Percentiles rank a stretch among this genome's conserved stretches.
Conservation (phyloP, 2,797 vertebrate genomes). For the Chaetodon trifasciatus region DNA sequence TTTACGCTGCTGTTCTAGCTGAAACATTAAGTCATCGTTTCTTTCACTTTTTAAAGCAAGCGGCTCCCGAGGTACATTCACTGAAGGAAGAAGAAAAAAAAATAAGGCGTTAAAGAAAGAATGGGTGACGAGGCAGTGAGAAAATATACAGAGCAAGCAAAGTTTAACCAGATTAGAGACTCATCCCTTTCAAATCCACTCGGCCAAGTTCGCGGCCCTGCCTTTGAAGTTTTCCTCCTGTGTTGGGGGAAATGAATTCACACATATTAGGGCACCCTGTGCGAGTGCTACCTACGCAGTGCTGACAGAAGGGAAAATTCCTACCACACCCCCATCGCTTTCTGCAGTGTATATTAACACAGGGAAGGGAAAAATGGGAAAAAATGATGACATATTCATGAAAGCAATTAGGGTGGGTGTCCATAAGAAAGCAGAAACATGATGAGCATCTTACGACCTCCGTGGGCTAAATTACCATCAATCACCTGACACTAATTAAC, state of each 20-base stretch:
- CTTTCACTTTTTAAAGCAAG: constrained; percentile 47
- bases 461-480: constrained; percentile 47
- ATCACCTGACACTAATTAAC: constrained; percentile 60
- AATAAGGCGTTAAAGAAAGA: constrained; percentile 55
- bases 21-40: constrained; percentile 65
- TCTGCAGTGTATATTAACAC: constrained; percentile 69
- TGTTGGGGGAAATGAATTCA: constrained; percentile 75
- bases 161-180: constrained; percentile 86
- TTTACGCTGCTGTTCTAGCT: constrained; percentile 41
- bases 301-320: constrained; percentile 80
- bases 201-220: constrained; percentile 65
- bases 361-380: too few species aligned
- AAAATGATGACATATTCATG: constrained; percentile 48
- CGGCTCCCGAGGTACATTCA: constrained; percentile 28
- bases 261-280: constrained; percentile 60
- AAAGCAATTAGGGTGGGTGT: constrained; percentile 54
- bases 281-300: constrained; percentile 70
- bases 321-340: constrained; percentile 43
- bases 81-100: constrained; percentile 6
- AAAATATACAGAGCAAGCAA: constrained; percentile 82
- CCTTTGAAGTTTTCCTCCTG: constrained; percentile 80
- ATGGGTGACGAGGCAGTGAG: constrained; percentile 54
- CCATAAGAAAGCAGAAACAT: constrained; percentile 46
- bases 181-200: constrained; percentile 84
- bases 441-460: constrained; percentile 45